Evolutionary conservation across 1,140 invertebrate species (phyloP).

Genomic region (Ceratina calcarata): DNA sequence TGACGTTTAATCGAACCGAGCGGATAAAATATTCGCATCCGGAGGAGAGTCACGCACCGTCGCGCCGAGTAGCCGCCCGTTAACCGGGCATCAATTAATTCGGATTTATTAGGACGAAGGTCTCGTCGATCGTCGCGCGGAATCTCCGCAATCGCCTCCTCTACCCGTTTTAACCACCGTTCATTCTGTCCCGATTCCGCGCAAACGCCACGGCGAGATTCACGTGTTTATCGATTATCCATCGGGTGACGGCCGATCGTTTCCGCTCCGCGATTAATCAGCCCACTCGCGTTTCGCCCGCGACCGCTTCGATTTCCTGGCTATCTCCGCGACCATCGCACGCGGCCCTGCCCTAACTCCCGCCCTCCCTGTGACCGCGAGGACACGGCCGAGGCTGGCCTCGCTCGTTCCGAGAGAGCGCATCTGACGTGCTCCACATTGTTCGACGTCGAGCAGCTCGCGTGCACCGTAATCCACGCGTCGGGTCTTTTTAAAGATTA

Average conservation of each 20-base stretch:
- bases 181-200: not conserved
- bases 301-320: conserved; percentile 11
- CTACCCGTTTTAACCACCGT: conserved; percentile 34
- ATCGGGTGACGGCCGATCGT: conserved; percentile 41
- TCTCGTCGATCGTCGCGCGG: conserved; percentile 33
- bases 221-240: conserved; percentile 54
- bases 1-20: conserved; percentile 51
- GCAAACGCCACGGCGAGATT: conserved; percentile 30
- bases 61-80: conserved; percentile 19
- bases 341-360: not conserved
- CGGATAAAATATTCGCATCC: conserved; percentile 45
- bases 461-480: conserved; percentile 49
- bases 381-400: not conserved
- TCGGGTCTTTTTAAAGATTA: conserved; percentile 54
- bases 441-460: not conserved
- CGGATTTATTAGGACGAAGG: conserved; percentile 62
- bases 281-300: conserved; percentile 17
- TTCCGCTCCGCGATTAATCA: conserved; percentile 45
- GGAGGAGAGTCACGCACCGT: conserved; percentile 41
- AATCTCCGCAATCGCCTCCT: not conserved
- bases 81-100: conserved; percentile 53
- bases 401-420: not conserved
- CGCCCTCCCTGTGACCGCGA: too few relatives aligned
- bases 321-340: conserved; percentile 8
- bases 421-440: conserved; percentile 12